A percentile compares a stretch with the other conserved stretches of the same genome.
These are phyloP conservation scores for Rhinoraja longicauda DNA, from an alignment of 2,797 vertebrate species.

Conservation along the genomic window DNA sequence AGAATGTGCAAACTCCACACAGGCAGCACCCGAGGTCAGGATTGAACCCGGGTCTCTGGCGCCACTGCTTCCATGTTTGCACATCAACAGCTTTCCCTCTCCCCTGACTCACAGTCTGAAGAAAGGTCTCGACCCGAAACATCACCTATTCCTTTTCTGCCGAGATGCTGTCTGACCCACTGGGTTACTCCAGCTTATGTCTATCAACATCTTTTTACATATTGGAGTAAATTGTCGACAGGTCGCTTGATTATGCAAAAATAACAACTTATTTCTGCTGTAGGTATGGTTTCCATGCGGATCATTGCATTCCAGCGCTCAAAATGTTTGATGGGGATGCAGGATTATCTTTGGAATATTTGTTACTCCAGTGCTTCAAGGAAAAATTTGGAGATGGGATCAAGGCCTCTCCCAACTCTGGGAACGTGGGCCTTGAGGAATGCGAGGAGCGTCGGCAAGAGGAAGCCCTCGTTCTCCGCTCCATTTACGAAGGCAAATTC, in stretches of 20 bases:
- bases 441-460: slow-evolving; percentile 79
- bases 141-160: no score
- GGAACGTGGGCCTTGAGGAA: slow-evolving; percentile 60
- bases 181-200: no score
- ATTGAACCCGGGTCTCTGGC: no score
- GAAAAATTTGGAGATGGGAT: slow-evolving; percentile 70
- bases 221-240: background rate
- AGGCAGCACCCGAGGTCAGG: no score
- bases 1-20: no score
- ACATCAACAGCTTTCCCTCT: no score
- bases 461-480: slow-evolving; percentile 77
- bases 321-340: slow-evolving; percentile 73
- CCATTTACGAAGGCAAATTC: slow-evolving; percentile 89
- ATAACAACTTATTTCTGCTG: slow-evolving; percentile 41
- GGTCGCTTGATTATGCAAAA: background rate
- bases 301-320: slow-evolving; percentile 68
- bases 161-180: no score
- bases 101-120: no score
- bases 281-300: slow-evolving; percentile 86
- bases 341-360: slow-evolving; percentile 76
- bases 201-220: background rate
- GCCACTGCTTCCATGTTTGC: no score
- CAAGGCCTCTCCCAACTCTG: slow-evolving; percentile 52
- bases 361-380: slow-evolving; percentile 75
- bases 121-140: no score